phyloP scores from a whole-genome alignment of 2,797 vertebrate species.

The Tragelaphus oryx region DNA sequence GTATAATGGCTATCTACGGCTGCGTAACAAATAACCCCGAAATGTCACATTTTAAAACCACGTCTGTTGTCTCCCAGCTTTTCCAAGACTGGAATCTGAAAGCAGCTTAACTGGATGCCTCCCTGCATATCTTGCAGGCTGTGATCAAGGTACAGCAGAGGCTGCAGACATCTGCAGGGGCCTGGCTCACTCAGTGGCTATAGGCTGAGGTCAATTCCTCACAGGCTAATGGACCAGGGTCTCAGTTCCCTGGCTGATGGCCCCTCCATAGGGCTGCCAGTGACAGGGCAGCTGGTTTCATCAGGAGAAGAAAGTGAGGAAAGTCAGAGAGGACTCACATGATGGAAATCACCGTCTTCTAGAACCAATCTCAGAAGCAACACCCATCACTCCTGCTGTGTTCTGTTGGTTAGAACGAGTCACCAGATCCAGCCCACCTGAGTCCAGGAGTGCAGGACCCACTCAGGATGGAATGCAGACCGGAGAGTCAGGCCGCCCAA shows the following conservation, averaged over 20 bases:
- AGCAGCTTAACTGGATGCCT: background rate
- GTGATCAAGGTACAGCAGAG: no score
- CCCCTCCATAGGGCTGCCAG: background rate
- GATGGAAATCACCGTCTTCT: accelerated
- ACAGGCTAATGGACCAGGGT: background rate
- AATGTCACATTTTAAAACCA: background rate
- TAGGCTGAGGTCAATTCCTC: background rate
- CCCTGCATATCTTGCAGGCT: background rate
- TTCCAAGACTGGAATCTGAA: background rate
- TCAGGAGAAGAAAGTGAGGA: background rate
- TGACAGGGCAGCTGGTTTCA: accelerated
- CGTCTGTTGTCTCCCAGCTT: background rate
- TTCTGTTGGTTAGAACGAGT: background rate
- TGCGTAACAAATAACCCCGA: background rate
- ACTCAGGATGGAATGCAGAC: background rate
- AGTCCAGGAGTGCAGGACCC: background rate
- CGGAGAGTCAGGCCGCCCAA: accelerated
- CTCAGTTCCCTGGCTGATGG: background rate
- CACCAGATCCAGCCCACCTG: background rate
- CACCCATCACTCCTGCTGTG: background rate
- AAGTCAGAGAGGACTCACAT: background rate
- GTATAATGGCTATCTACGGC: background rate
- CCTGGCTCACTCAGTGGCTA: background rate
- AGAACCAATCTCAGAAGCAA: background rate
- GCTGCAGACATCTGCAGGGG: background rate